Conservation (phyloP, 2,888 invertebrate species). For the Invenusta paracnida region DNA sequence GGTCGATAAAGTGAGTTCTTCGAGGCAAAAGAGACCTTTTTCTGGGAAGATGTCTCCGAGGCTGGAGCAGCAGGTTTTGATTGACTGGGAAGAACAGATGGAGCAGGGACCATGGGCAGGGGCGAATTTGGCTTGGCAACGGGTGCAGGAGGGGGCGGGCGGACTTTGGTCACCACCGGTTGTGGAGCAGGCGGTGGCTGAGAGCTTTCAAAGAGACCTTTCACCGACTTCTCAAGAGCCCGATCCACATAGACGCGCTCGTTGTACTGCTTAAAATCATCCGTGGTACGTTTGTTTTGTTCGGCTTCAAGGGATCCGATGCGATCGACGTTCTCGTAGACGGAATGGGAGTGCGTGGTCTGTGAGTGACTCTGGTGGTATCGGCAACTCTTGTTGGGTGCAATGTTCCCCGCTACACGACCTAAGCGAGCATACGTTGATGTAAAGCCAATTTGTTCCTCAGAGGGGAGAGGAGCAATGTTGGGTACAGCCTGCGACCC, state of each 20-base stretch:
- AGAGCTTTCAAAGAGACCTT: not conserved
- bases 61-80: not conserved
- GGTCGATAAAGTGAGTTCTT: not conserved
- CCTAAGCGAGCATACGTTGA: not conserved
- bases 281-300: not conserved
- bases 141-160: too few relatives aligned
- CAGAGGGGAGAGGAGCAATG: not conserved
- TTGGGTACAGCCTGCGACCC: not conserved
- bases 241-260: not conserved
- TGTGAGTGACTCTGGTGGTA: not conserved
- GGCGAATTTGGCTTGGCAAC: too few relatives aligned
- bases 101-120: too few relatives aligned
- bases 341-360: not conserved
- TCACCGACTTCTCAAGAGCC: not conserved
- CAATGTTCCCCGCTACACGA: not conserved
- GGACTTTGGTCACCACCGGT: not conserved
- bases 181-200: not conserved
- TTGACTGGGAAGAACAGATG: too few relatives aligned
- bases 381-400: not conserved
- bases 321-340: not conserved
- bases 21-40: not conserved
- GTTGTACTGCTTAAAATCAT: constrained; percentile 13
- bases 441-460: not conserved
- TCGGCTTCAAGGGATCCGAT: not conserved
- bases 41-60: not conserved